Evolutionary conservation across 2,797 vertebrate species (phyloP), one percentile per base, ranked within the genome.

Genomic region (Novumbra hubbsi): DNA sequence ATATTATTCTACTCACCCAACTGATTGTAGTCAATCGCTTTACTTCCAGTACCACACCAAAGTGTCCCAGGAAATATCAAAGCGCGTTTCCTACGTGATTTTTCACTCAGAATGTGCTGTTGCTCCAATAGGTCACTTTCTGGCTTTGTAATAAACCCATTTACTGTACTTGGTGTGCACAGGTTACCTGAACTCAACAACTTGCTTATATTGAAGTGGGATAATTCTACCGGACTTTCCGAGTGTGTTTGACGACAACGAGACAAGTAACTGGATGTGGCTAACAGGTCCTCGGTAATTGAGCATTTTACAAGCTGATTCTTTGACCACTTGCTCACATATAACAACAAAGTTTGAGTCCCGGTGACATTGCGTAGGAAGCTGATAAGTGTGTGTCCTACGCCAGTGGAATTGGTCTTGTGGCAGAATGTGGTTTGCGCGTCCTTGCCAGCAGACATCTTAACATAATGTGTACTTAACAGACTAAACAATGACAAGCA

Each of bases 41-140:
- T 92, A 79, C 90, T 91, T 0, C 96, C 96, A 0, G 81, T 84
- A 1, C 96, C 96, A 68, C 96, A 98, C 96, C 97, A 98, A 55
- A 97, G 85, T 0, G 96, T 97, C 16, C 96, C 96, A 0, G 96
- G 96, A 4, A 97, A 78, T 1, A 91, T 90, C 94, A 89, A 95
- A 2, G 94, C 86, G 67, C 97, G 94, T 77, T 91, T 95, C 34
- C 34, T 76, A 11, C 83, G 84, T 9, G 12, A 62, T 73, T 48
- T 83, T 0, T 48, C 34, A 49, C 63, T 79, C 1, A 49, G 69
- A 67, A 76, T 70, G 48, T 48, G 69, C 73, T 19, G 67, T 55
- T 64, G 67, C 41, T 38, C 34, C 11, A 73, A 45, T 16, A 14
- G 15, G 0, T 70, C 73, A 62, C 27, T 55, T 11, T 48, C 45